Base-by-base conservation (phyloP, 1,140 invertebrate genomes). In the Cydia strobilella region DNA sequence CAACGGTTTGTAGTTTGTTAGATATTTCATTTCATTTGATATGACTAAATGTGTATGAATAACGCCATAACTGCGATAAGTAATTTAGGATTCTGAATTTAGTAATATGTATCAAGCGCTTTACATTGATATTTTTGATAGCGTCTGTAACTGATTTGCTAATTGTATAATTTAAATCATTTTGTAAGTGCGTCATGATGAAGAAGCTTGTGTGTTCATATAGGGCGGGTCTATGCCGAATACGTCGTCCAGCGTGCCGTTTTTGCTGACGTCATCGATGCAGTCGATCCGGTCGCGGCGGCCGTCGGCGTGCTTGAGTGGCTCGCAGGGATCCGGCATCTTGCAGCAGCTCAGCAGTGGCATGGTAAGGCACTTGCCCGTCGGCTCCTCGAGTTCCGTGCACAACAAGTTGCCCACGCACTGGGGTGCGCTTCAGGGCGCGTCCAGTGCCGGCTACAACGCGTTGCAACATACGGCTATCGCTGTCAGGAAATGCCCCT, bases 221-320 rank as follows among this genome's bases (percentile, higher is more conserved):
- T 94, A 97, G 96, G 96, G 96, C 83, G 96, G 96, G 78, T 96
- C 96, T 72, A 96, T 97, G 96, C 97, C 97, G 80, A 97, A 97
- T 86, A 97, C 97, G 31, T 97, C 96, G 84, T 97, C 96, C 89
- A 97, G 96, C 87, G 96, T 97, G 35, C 96, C 97, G 18, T 97
- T 97, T 89, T 94, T 97, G 85, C 93, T 97, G 77, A 96, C 96
- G 74, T 96, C 96, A 62, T 97, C 96, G 77, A 96, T 97, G 96
- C 96, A 95, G 91, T 97, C 96, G 79, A 96, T 97, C 88, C 94
- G 96, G 25, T 96, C 96, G 65, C 94, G 96, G 1, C 94, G 97
- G n/a, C 95, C 96, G 4, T 96, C 96, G 15, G 95, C 95, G 4
- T 94, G 95, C 88, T 84, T 94, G 76, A 93, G 92, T 87, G 90